phyloP scores from a whole-genome alignment of 2,113 vertebrate species.

The Colossoma macropomum region DNA sequence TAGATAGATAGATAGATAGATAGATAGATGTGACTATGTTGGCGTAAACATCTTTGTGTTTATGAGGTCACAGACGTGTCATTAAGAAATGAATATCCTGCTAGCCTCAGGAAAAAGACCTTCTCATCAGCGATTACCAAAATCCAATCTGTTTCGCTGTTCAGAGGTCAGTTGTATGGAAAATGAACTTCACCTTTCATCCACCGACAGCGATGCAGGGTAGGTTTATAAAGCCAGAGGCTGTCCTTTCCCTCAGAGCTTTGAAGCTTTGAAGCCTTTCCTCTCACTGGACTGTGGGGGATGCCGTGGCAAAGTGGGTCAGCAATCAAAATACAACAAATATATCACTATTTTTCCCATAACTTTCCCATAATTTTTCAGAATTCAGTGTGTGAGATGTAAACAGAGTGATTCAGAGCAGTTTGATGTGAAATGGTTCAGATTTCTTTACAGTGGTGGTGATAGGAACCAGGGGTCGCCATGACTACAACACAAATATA shows the following conservation, averaged over 20 bases:
- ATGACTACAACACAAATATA: too few relatives aligned
- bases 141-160: not conserved
- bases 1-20: too few relatives aligned
- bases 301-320: not conserved
- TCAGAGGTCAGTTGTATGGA: not conserved
- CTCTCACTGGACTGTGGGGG: not conserved
- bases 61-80: not conserved
- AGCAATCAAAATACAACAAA: not conserved
- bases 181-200: slow-evolving; percentile 5
- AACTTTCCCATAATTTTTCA: too few relatives aligned
- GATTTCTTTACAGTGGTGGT: too few relatives aligned
- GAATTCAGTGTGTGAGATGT: too few relatives aligned
- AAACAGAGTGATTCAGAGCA: too few relatives aligned
- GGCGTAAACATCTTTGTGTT: not conserved
- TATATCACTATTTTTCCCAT: not conserved
- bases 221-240: not conserved
- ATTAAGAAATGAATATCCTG: not conserved
- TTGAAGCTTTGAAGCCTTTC: slow-evolving; percentile 7
- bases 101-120: not conserved
- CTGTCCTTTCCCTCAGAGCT: not conserved
- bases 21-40: too few relatives aligned
- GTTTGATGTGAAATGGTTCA: too few relatives aligned
- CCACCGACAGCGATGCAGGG: not conserved
- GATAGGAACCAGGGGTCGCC: too few relatives aligned
- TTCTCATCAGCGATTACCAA: not conserved